phyloP scores from a whole-genome alignment of 1,140 invertebrate genomes.

The Drosophila sp. region DNA sequence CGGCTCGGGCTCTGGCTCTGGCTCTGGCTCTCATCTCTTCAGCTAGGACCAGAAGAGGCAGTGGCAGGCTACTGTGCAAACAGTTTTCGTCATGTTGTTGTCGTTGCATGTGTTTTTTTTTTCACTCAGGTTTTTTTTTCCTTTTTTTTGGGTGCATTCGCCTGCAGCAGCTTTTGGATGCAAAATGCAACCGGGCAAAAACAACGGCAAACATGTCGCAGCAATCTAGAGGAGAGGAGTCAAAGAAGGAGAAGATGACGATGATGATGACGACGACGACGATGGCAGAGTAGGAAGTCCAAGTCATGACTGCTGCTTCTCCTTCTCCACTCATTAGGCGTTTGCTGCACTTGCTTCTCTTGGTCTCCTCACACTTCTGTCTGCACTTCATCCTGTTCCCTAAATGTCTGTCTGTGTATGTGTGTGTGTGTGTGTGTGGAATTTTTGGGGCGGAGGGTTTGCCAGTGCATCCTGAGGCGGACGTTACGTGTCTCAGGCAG shows the following conservation, averaged over 20 bases:
- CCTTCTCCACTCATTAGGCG: slow-evolving; percentile 66
- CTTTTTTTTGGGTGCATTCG: slow-evolving; percentile 68
- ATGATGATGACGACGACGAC: slow-evolving; percentile 11
- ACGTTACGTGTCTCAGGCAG: slow-evolving; percentile 66
- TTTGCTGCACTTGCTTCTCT: slow-evolving; percentile 45
- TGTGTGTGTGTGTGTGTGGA: neutral
- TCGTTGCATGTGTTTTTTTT: slow-evolving; percentile 42
- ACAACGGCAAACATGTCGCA: slow-evolving; percentile 67
- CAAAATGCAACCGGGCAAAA: slow-evolving; percentile 71
- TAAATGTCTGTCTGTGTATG: neutral
- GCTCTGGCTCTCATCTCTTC: slow-evolving; percentile 8
- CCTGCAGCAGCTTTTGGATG: slow-evolving; percentile 71
- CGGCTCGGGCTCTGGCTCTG: neutral
- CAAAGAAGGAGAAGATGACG: slow-evolving; percentile 7
- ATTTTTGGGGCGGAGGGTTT: slow-evolving; percentile 22
- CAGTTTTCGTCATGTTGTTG: slow-evolving; percentile 65
- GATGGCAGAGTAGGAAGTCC: slow-evolving; percentile 38
- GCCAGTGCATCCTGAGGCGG: slow-evolving; percentile 59
- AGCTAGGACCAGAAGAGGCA: neutral
- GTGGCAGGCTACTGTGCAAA: slow-evolving; percentile 68
- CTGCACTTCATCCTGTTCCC: slow-evolving; percentile 56
- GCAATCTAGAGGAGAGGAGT: slow-evolving; percentile 17
- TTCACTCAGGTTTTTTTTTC: slow-evolving; percentile 18
- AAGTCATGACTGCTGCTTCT: slow-evolving; percentile 46
- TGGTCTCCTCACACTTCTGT: slow-evolving; percentile 42